A percentile compares a stretch with the other conserved stretches of the same genome.
These are phyloP conservation scores for Apamea crenata DNA, from an alignment of 2,888 invertebrate species.

Conservation along the genomic window DNA sequence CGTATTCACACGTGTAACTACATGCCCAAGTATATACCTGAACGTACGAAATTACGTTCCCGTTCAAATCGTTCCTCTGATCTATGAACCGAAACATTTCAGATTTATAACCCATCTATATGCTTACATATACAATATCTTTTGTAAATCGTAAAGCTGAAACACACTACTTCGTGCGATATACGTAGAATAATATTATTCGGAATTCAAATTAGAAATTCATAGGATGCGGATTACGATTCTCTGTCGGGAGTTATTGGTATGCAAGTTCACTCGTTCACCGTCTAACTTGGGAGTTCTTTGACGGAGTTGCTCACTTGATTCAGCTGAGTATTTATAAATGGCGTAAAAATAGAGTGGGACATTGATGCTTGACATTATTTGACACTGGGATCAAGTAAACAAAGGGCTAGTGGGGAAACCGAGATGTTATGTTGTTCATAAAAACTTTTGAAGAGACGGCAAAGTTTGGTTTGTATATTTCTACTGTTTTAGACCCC, in stretches of 20 bases:
- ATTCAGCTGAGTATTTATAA: constrained; percentile 75
- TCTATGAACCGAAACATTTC: constrained; percentile 58
- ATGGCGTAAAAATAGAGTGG: constrained; percentile 68
- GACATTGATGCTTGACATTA: constrained; percentile 62
- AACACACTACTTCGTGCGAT: constrained; percentile 43
- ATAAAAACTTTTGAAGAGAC: background rate
- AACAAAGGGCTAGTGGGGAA: constrained; percentile 47
- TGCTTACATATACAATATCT: constrained; percentile 47
- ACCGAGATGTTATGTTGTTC: background rate
- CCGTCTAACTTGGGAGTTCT: constrained; percentile 64
- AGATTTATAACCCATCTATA: constrained; percentile 52
- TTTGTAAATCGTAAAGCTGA: constrained; percentile 51
- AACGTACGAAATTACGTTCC: constrained; percentile 41
- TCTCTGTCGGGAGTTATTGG: constrained; percentile 72
- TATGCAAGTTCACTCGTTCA: constrained; percentile 68
- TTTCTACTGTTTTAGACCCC: background rate
- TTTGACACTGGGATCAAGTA: constrained; percentile 50
- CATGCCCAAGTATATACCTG: constrained; percentile 42
- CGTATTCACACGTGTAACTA: constrained; percentile 44
- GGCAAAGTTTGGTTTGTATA: background rate
- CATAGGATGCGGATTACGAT: constrained; percentile 73
- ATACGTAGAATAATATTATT: constrained; percentile 58
- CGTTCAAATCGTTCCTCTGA: constrained; percentile 41
- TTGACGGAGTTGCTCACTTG: constrained; percentile 67
- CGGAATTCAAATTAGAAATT: constrained; percentile 72